Base-by-base conservation (phyloP, 2,888 invertebrate genomes). In the Prosapia bicincta region DNA sequence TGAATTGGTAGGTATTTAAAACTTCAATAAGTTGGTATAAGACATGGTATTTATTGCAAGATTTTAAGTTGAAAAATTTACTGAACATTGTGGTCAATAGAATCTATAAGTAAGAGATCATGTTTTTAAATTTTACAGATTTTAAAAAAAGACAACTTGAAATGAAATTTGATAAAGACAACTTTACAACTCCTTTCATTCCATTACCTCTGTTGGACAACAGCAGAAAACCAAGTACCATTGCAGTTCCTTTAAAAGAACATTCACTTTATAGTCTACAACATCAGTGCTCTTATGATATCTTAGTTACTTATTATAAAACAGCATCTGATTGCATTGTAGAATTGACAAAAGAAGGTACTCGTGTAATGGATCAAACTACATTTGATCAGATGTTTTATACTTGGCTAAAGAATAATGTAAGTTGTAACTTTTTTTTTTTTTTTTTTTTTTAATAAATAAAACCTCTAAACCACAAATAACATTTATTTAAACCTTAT, bases 121-220 rank as follows among this genome's bases (percentile, higher is more conserved):
- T 38, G 15, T 6, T 38, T 13, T 13, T 38, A 15, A 38, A 2
- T 38, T 9, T 38, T 13, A 38, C 13, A 38, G 38, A 38, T 3
- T 28, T 3, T 38, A 2, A 38, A 6, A 38, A 38, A 38, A 38
- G 15, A 6, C 7, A 38, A 15, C 38, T 38, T 38, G 10, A n/a
- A n/a, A n/a, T n/a, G n/a, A n/a, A n/a, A n/a, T n/a, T n/a, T 38
- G n/a, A 2, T 54, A 20, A 2, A 54, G 54, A 54, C 3, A 54
- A 54, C 54, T 10, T 54, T n/a, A 54, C n/a, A 20, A 20, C 6
- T 54, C 20, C 70, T 0, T 32, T 68, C 25, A 83, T 90, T 67
- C 89, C 90, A 0, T 83, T 90, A 54, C 92, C 91, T 0, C 87
- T 87, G 78, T 86, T 91, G 43, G 89, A 89, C 80, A 88, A 90